Evolutionary conservation across 37 sponge, comb jelly and placozoan genomes (phyloP).

Genomic region (Eunapius fragilis): DNA sequence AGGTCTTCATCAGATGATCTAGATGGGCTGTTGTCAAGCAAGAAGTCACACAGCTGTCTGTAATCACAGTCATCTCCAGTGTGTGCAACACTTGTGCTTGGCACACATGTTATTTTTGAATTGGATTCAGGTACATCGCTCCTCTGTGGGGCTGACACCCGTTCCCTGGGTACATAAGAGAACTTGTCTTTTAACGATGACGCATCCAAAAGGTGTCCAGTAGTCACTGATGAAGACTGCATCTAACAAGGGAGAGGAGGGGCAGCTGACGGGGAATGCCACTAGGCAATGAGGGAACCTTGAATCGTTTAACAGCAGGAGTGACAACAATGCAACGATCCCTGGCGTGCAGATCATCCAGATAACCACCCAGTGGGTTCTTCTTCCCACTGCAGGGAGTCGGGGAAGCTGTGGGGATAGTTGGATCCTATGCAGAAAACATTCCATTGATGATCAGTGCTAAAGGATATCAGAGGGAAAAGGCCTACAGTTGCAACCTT

Average conservation of each 20-base stretch:
- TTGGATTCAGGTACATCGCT: neutral
- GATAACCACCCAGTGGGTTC: slow-evolving; percentile 24
- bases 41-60: neutral
- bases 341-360: slow-evolving; percentile 57
- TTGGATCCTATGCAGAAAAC: neutral
- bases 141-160: neutral
- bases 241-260: neutral
- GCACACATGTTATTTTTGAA: neutral
- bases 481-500: neutral
- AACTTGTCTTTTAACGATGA: slow-evolving; percentile 5
- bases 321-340: slow-evolving; percentile 46
- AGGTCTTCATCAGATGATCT: neutral
- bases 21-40: neutral
- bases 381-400: neutral
- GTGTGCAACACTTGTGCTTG: neutral
- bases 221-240: neutral
- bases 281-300: slow-evolving; percentile 23
- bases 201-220: neutral
- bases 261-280: neutral
- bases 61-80: neutral
- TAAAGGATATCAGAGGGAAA: neutral
- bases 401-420: neutral
- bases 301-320: slow-evolving; percentile 61
- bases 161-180: neutral
- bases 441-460: neutral